Percentiles rank a stretch among this genome's conserved stretches.
Conservation (phyloP, 2,797 vertebrate genomes). For the Picus viridis region DNA sequence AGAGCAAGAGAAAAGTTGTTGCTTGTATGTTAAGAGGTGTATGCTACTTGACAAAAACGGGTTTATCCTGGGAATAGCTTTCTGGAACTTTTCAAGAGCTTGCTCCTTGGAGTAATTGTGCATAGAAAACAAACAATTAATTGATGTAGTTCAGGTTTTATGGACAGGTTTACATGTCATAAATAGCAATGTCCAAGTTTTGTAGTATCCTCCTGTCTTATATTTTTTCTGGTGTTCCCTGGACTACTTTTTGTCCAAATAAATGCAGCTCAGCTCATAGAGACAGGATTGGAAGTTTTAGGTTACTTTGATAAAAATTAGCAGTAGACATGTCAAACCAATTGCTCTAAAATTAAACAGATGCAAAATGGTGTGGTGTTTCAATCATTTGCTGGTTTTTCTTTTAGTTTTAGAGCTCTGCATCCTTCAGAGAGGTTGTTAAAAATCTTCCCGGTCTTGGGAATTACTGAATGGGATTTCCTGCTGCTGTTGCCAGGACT, state of each 20-base stretch:
- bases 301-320: slow-evolving; percentile 34
- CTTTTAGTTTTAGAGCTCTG: background rate
- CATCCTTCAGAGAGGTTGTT: background rate
- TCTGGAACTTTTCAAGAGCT: background rate
- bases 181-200: background rate
- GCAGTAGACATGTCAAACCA: background rate
- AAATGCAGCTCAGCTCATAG: background rate
- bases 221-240: background rate
- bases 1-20: background rate
- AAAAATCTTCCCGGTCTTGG: background rate
- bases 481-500: background rate
- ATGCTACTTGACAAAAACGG: background rate
- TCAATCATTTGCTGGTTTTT: background rate
- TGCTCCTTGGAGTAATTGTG: background rate
- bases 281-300: background rate
- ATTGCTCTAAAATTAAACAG: background rate
- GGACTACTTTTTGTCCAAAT: background rate
- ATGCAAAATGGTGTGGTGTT: background rate
- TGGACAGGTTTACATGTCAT: background rate
- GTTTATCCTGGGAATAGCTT: background rate
- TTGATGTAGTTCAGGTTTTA: background rate
- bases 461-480: background rate
- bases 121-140: background rate
- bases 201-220: background rate
- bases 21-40: fast-evolving